Evolutionary conservation across 2,797 vertebrate genomes (phyloP).

Genomic region (Spinibarbus caldwelli): DNA sequence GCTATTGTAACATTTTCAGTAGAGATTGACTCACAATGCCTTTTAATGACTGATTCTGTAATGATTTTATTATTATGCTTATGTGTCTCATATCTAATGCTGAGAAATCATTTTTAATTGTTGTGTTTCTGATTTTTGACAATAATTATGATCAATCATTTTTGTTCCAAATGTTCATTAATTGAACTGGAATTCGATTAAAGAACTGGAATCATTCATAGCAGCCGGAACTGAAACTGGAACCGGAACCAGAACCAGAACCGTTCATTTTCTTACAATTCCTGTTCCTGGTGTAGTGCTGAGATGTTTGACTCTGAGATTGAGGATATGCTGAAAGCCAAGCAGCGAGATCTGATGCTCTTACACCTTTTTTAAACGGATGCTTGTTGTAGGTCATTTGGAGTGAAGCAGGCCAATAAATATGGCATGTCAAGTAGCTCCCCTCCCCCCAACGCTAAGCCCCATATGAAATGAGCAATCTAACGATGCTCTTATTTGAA

Average conservation of each 20-base stretch:
- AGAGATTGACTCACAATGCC: no score
- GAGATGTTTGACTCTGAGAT: neutral
- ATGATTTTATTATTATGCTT: neutral
- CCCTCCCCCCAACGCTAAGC: constrained; percentile 51
- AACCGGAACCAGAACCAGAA: neutral
- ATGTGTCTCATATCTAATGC: neutral
- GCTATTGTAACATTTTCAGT: no score
- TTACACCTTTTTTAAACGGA: constrained; percentile 48
- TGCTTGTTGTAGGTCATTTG: constrained; percentile 57
- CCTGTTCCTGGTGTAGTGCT: neutral
- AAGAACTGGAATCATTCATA: neutral
- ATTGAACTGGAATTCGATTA: neutral
- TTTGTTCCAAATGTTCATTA: neutral
- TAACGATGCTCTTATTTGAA: constrained; percentile 58
- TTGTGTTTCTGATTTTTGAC: neutral
- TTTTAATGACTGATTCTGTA: neutral
- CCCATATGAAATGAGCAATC: constrained; percentile 56
- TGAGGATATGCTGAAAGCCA: neutral
- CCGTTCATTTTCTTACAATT: neutral
- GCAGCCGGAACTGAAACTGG: neutral
- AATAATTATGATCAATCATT: neutral
- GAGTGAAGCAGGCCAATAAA: constrained; percentile 62
- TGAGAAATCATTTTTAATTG: neutral
- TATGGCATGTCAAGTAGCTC: constrained; percentile 53
- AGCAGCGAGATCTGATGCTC: neutral